Evolutionary conservation across 2,113 vertebrate genomes (phyloP), one percentile per base, ranked within the genome.

Genomic region (Phaetusa simplex): DNA sequence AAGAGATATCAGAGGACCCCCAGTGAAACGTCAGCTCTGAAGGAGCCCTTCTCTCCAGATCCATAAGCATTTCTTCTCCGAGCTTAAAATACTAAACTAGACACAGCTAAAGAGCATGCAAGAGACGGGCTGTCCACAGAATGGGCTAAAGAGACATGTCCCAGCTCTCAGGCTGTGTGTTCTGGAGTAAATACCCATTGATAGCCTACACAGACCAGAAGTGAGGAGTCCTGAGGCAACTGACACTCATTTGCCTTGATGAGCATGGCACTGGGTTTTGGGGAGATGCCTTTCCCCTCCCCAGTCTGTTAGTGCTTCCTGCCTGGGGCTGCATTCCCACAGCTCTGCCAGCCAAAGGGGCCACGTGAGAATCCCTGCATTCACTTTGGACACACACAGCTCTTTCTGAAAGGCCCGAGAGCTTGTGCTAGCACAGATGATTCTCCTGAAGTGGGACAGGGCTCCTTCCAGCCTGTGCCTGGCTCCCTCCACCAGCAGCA

Each of bases 401-500:
- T 47, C 21, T 26, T 74, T 86, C 58, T 78, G 34, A 65, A 67
- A 69, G 16, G 16, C 12, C 16, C 20, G 43, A 50, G 55, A 3
- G 14, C 5, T 67, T 50, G 12, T 55, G 8, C 15, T 64, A 29
- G 22, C 7, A 6, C n/a, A 59, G 22, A 19, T 49, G 12, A 34
- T 36, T 49, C 24, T 86, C 30, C 62, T 53, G 10, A 50, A 61
- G 34, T 1, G 11, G 12, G 11, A 30, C 8, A n/a, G 29, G 6
- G 36, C 47, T 49, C 47, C 47, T 12, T 49, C 47, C 47, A 47
- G 47, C 47, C 5, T 82, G 34, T 62, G 5, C 15, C 40, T 3
- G 1, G 12, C 8, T 86, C 17, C 8, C 26, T 92, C 10, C 18
- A 11, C 5, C 0, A 1, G 38, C 38, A 64, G 3, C 0, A 0